A percentile compares a stretch with the other conserved stretches of the same genome.
phyloP scores from a whole-genome alignment of 2,113 vertebrate species.

The Gymnobelideus leadbeateri region DNA sequence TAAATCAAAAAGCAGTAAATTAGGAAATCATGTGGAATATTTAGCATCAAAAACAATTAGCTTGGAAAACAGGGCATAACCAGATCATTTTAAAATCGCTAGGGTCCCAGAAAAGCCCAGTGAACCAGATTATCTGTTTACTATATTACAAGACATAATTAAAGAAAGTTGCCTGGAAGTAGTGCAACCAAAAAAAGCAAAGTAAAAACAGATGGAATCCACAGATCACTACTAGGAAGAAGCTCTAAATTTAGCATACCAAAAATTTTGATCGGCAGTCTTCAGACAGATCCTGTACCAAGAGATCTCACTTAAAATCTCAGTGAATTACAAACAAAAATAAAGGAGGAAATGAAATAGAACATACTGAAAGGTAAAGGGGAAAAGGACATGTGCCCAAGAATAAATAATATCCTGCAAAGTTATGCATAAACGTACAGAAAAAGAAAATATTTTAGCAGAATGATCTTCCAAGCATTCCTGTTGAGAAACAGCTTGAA shows the following conservation, averaged over 20 bases:
- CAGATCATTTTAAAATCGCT: neutral
- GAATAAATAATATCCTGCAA: neutral
- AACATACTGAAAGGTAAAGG: neutral
- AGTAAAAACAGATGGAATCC: neutral
- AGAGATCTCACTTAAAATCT: neutral
- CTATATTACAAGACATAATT: neutral
- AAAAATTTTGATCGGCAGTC: neutral
- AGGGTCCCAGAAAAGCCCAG: neutral
- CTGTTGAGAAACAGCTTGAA: neutral
- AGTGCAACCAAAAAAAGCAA: neutral
- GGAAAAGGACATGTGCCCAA: neutral
- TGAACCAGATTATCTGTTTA: neutral
- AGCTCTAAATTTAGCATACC: neutral
- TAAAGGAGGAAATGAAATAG: neutral
- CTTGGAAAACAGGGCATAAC: neutral
- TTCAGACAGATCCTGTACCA: neutral
- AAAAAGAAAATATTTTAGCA: neutral
- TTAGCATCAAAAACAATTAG: neutral
- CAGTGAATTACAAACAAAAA: neutral
- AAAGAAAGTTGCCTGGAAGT: neutral
- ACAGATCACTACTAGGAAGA: neutral
- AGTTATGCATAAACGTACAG: neutral
- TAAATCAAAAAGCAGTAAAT: neutral
- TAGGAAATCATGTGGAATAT: neutral
- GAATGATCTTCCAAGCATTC: neutral